These are phyloP conservation scores for Andrena praecox DNA, from an alignment of 2,888 invertebrate species.

Conservation along the genomic window DNA sequence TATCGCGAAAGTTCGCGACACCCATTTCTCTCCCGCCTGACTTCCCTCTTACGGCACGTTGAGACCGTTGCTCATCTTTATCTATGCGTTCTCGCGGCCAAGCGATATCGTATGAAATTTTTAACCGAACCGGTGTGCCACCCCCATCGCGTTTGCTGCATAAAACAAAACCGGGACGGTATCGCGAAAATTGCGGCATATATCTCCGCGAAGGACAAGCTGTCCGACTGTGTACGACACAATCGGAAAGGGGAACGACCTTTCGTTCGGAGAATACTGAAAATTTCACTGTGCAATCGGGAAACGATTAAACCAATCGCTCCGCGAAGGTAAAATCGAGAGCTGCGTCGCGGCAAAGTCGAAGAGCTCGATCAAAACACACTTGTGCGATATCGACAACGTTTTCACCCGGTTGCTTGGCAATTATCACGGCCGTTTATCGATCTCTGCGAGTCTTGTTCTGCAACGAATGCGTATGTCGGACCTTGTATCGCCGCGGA, in stretches of 20 bases:
- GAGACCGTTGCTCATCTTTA: constrained; percentile 22
- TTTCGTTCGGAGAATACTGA: no score
- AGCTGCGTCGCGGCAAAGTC: constrained; percentile 9
- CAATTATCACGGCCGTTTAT: constrained; percentile 61
- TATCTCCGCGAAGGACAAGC: no score
- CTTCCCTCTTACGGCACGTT: constrained; percentile 15
- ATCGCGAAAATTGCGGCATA: no score
- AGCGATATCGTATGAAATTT: constrained; percentile 19
- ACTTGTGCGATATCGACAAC: constrained; percentile 36
- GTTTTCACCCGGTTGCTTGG: constrained; percentile 58
- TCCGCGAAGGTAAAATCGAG: not conserved
- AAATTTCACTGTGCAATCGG: no score
- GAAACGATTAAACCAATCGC: not conserved
- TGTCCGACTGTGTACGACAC: no score
- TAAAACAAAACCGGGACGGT: no score
- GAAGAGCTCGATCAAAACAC: constrained; percentile 33
- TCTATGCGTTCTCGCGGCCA: not conserved
- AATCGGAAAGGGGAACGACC: no score
- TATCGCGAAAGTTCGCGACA: constrained; percentile 12
- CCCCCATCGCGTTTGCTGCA: no score
- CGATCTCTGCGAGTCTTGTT: constrained; percentile 52
- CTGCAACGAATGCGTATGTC: constrained; percentile 33
- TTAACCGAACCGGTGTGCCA: not conserved
- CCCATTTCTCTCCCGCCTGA: constrained; percentile 18
- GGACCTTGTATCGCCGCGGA: constrained; percentile 6